Conservation (phyloP, 2,888 invertebrate species). For the Rambutsinella grinnellia region DNA sequence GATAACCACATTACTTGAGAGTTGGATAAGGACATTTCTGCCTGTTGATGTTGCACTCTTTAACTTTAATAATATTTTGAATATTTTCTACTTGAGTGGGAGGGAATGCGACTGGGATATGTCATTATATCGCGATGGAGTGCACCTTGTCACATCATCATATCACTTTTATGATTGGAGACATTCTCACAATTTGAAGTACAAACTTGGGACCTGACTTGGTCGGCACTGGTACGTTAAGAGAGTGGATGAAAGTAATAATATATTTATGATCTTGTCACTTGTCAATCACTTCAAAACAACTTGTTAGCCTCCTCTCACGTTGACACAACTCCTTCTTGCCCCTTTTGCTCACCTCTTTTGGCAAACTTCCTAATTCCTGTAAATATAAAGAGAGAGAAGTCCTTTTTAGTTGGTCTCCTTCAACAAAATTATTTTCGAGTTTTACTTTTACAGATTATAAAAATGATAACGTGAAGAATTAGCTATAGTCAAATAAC, state of each 20-base stretch:
- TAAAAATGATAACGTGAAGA: background rate
- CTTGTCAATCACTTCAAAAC: constrained; percentile 39
- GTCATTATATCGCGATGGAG: background rate
- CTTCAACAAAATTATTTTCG: background rate
- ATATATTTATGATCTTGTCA: constrained; percentile 28
- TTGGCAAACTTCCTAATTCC: constrained; percentile 34
- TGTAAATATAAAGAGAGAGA: constrained; percentile 8
- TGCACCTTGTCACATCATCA: background rate
- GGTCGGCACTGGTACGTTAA: too few species aligned
- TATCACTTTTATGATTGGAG: background rate
- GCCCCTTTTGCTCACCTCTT: background rate
- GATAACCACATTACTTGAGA: too few species aligned
- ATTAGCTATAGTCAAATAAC: too few species aligned
- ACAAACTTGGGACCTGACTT: too few species aligned
- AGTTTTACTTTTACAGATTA: too few species aligned
- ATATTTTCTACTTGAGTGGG: background rate
- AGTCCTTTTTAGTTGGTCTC: background rate
- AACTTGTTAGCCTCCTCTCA: constrained; percentile 14
- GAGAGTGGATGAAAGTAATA: background rate
- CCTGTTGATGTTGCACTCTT: too few species aligned
- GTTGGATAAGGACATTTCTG: too few species aligned
- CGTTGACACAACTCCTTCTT: background rate
- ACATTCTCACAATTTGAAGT: too few species aligned
- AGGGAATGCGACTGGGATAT: background rate
- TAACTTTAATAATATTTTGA: background rate